Evolutionary conservation across 2,113 vertebrate genomes (phyloP).

Genomic region (Myrmophylax atrothorax): DNA sequence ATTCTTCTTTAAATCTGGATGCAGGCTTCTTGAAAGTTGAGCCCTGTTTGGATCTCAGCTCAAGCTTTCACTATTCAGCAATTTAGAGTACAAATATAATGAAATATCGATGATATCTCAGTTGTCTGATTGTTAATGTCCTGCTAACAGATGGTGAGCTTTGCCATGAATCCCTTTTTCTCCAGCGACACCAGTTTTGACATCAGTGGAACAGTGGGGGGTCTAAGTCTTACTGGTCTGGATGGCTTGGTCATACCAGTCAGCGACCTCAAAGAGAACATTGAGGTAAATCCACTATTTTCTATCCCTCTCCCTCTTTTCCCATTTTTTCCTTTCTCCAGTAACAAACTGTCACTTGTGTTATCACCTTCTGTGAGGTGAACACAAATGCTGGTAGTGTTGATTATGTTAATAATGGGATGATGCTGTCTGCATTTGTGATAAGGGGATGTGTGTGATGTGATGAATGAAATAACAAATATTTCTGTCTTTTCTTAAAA

Average conservation of each 20-base stretch:
- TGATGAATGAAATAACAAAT: neutral
- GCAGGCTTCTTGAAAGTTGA: neutral
- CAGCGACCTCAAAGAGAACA: constrained; percentile 81
- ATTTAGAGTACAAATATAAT: neutral
- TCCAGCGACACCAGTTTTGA: constrained; percentile 66
- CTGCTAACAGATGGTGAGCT: constrained; percentile 88
- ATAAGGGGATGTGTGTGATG: neutral
- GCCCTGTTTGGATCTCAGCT: neutral
- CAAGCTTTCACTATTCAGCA: neutral
- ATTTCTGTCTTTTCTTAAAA: neutral
- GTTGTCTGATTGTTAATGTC: neutral
- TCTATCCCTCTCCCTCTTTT: neutral
- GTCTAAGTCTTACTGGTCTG: constrained; percentile 80
- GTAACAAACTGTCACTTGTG: neutral
- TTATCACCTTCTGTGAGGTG: neutral
- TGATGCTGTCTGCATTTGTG: neutral
- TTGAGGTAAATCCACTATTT: constrained; percentile 79
- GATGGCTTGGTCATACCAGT: constrained; percentile 82
- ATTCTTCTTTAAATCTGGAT: neutral
- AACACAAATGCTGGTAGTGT: neutral
- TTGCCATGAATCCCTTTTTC: constrained; percentile 84
- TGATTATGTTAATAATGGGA: neutral
- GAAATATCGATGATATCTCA: neutral
- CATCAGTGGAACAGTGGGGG: constrained; percentile 84
- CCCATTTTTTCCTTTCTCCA: neutral